Evolutionary conservation across 2,888 invertebrate species (phyloP), one percentile per base, ranked within the genome.

Genomic region (Neria commutata): DNA sequence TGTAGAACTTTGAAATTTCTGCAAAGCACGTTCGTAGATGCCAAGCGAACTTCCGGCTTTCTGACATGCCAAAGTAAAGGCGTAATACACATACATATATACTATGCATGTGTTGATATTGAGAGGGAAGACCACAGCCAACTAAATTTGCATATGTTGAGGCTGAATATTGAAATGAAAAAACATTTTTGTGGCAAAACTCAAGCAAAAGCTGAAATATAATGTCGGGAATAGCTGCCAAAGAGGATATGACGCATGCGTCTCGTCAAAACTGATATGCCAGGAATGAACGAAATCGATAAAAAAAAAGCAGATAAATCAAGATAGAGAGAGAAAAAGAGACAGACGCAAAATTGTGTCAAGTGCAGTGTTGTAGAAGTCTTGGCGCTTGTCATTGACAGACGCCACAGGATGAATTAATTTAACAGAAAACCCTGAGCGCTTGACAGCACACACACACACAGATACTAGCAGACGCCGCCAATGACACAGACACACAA

Each of bases 381-480:
- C n/a, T n/a, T n/a, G n/a, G n/a, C n/a, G 24, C 37, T 25, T 52
- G 40, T 54, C 54, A 54, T 25, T 37, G 54, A 21, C 48, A 48
- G 40, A 54, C 48, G 48, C 24, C 48, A 47, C 40, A 48, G 53
- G 29, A 57, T 57, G 53, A 47, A 53, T 53, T 48, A 40, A 57
- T 57, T 57, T 25, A 24, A 11, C 10, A 16, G 5, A 17, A 16
- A 50, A 14, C 10, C n/a, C 8, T 6, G 8, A 11, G 14, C 24
- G 3, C 3, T n/a, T 17, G 29, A 25, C 2, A 19, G 21, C 23
- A 24, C n/a, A n/a, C n/a, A n/a, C n/a, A n/a, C n/a, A n/a, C n/a
- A n/a, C n/a, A n/a, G n/a, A n/a, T n/a, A n/a, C n/a, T n/a, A n/a
- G n/a, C n/a, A n/a, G n/a, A n/a, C n/a, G n/a, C 14, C 11, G 6